A percentile compares a stretch with the other conserved stretches of the same genome.
These are phyloP conservation scores for Melanaphis sacchari DNA, from an alignment of 1,140 invertebrate genomes.

Conservation along the genomic window DNA sequence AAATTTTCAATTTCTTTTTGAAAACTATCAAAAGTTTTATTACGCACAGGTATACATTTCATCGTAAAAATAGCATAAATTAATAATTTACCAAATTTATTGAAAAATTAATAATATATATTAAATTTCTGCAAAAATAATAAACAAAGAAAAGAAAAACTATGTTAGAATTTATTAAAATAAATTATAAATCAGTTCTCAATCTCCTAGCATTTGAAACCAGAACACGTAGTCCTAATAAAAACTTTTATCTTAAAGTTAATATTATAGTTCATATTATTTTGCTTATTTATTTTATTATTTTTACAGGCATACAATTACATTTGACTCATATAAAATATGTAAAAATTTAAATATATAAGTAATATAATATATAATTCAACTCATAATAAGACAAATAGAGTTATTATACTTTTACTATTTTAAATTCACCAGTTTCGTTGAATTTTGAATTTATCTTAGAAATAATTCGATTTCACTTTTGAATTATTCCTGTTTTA, in stretches of 20 bases:
- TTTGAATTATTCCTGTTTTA: too few relatives aligned
- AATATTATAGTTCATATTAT: background rate
- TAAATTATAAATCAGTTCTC: constrained; percentile 22
- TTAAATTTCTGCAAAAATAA: background rate
- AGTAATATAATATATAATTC: background rate
- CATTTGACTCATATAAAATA: background rate
- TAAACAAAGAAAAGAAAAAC: background rate
- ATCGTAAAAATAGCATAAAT: background rate
- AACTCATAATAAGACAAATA: too few relatives aligned
- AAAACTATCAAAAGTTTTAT: background rate
- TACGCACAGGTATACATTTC: background rate
- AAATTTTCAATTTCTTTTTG: background rate
- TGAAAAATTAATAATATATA: background rate
- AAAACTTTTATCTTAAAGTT: constrained; percentile 10
- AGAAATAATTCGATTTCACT: too few relatives aligned
- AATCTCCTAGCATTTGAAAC: background rate
- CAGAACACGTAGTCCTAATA: background rate
- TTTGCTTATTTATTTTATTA: background rate
- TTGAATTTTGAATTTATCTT: too few relatives aligned
- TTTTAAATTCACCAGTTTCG: too few relatives aligned
- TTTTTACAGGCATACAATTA: background rate
- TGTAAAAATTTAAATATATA: background rate
- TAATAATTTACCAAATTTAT: background rate
- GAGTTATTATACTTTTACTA: too few relatives aligned
- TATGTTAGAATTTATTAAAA: constrained; percentile 5